These are phyloP conservation scores for Himalopsyche phryganea DNA, from an alignment of 1,140 invertebrate genomes.

Conservation along the genomic window DNA sequence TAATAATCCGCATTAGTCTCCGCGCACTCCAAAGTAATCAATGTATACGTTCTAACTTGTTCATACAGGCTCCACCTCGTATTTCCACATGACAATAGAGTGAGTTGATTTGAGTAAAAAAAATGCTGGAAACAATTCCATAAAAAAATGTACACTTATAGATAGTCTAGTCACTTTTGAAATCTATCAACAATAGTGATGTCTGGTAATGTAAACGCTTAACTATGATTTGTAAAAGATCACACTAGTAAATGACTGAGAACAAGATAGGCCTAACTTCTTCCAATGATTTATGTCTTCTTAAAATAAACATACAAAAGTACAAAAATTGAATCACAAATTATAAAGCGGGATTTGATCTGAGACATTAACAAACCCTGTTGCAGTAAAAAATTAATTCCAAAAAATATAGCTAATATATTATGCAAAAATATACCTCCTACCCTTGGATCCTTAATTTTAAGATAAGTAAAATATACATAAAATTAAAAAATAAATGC, in stretches of 20 bases:
- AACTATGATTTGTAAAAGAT: slow-evolving; percentile 25
- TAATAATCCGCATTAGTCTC: background rate
- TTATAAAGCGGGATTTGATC: slow-evolving; percentile 10
- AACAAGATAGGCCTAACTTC: slow-evolving; percentile 3
- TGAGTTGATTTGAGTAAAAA: slow-evolving; percentile 5
- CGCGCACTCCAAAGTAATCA: background rate
- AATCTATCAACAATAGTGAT: too few relatives aligned
- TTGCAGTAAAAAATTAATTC: slow-evolving; percentile 7
- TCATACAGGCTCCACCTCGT: slow-evolving; percentile 19
- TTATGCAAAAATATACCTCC: slow-evolving; percentile 19
- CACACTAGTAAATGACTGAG: slow-evolving; percentile 21
- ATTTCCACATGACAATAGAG: background rate
- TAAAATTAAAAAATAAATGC: slow-evolving; percentile 29
- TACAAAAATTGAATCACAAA: slow-evolving; percentile 24
- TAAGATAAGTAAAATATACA: slow-evolving; percentile 18
- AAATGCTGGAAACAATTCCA: background rate
- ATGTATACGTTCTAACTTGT: slow-evolving; percentile 5
- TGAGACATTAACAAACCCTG: slow-evolving; percentile 22
- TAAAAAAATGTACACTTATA: slow-evolving; percentile 8
- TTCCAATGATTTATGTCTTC: slow-evolving; percentile 3
- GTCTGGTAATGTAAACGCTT: slow-evolving; percentile 22
- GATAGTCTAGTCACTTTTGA: background rate
- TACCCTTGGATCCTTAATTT: slow-evolving; percentile 18
- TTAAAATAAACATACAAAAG: slow-evolving; percentile 10
- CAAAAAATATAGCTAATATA: slow-evolving; percentile 15